Base-by-base conservation (phyloP, 2,797 vertebrate genomes). In the Benthosema pterotum region DNA sequence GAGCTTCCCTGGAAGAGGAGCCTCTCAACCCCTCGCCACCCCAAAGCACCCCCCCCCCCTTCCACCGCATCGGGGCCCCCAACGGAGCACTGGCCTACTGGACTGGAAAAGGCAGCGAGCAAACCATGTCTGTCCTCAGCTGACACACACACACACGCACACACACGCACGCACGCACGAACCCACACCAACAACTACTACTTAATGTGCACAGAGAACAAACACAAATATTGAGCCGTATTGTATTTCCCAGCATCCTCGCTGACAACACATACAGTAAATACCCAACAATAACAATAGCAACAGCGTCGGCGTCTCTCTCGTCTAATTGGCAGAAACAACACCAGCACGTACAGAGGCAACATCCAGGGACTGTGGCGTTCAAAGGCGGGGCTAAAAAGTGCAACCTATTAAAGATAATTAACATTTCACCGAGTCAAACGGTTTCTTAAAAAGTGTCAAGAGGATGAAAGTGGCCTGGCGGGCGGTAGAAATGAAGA, bases 361-460 rank as follows among this genome's bases (percentile, higher is more conserved):
- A 57, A 53, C 28, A 62, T 25, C 63, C 28, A 64, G 47, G 77
- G 57, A 67, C 45, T 47, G 55, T 6, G 69, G 72, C 52, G 67
- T 72, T 75, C 28, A 71, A 69, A 52, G 58, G 42, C 74, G n/a
- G 9, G 46, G 46, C 32, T 11, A 76, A 73, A 67, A 69, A 65
- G 55, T 13, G 59, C 67, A 48, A 48, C 52, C 57, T 78, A 82
- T 81, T 76, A 45, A 70, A 80, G 72, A 85, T 85, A 86, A 91
- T 90, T 86, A 86, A 74, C 76, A 88, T 86, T 85, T 85, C 75
- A 83, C 74, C 51, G 57, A 81, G 82, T 73, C 75, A 84, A 84
- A 74, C 57, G 50, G 58, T 64, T 85, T 82, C 64, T 64, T 60
- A 5, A 65, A n/a, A 71, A 74, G 75, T 83, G 86, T 88, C 82